Percentiles rank a stretch among this genome's conserved stretches.
Conservation (phyloP, 2,113 vertebrate species). For the Coptodon rendalli region DNA sequence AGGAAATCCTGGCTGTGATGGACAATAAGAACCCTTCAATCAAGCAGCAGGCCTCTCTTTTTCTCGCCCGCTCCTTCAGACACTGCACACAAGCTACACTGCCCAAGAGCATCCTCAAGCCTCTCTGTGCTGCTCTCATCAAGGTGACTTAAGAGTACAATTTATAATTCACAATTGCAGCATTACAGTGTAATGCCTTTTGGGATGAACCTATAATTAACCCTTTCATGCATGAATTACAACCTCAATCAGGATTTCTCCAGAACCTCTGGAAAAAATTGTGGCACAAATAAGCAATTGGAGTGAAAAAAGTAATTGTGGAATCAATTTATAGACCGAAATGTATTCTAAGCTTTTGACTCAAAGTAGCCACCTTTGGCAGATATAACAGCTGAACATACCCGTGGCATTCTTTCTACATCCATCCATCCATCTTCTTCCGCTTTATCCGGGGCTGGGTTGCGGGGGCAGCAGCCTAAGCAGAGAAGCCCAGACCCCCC, state of each 20-base stretch:
- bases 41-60: slow-evolving; percentile 95
- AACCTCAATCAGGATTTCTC: not conserved
- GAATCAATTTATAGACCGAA: not conserved
- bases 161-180: not conserved
- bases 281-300: too few species aligned
- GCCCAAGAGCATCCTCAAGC: slow-evolving; percentile 89
- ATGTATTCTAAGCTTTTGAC: not conserved
- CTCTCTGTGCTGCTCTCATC: slow-evolving; percentile 89
- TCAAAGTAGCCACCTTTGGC: not conserved
- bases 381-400: not conserved
- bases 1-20: slow-evolving; percentile 93
- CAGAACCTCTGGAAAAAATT: not conserved
- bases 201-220: not conserved
- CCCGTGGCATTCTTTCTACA: not conserved
- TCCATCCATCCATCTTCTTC: too few species aligned
- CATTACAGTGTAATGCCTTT: not conserved
- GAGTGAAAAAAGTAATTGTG: too few species aligned
- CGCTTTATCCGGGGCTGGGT: too few species aligned
- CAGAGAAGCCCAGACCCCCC: too few species aligned
- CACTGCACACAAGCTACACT: slow-evolving; percentile 87
- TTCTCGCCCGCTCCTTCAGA: slow-evolving; percentile 91
- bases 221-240: not conserved
- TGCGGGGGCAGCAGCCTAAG: too few species aligned
- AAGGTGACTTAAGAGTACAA: slow-evolving; percentile 74
- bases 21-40: slow-evolving; percentile 99